Evolutionary conservation across 2,113 vertebrate species (phyloP).

Genomic region (Oncorhynchus tshawytscha): DNA sequence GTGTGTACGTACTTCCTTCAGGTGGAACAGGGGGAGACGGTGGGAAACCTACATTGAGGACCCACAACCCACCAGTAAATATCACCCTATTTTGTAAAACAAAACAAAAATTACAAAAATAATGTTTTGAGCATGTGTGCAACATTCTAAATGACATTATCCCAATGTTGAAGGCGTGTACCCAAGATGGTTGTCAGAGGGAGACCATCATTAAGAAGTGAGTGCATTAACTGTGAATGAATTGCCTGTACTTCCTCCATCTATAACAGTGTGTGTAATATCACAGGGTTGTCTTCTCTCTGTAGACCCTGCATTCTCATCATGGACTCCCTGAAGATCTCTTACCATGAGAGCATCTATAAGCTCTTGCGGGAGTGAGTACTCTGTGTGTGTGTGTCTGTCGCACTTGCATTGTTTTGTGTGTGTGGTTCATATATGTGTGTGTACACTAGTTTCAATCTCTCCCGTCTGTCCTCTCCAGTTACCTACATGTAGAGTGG

Average conservation of each 20-base stretch:
- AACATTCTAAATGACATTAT: background rate
- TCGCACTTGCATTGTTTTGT: constrained; percentile 69
- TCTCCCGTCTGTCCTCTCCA: constrained; percentile 41
- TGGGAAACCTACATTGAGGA: background rate
- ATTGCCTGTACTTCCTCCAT: background rate
- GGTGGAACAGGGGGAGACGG: background rate
- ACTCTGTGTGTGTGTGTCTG: background rate
- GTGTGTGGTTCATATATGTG: background rate
- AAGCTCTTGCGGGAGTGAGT: constrained; percentile 90
- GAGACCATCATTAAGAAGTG: constrained; percentile 58
- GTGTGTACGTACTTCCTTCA: constrained; percentile 14
- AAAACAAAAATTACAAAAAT: background rate
- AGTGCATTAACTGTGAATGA: constrained; percentile 2
- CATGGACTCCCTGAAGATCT: constrained; percentile 89
- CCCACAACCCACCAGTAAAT: constrained; percentile 39
- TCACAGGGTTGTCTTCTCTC: background rate
- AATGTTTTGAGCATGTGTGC: background rate
- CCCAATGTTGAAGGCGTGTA: constrained; percentile 58
- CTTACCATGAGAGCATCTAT: constrained; percentile 79
- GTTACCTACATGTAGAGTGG: constrained; percentile 94
- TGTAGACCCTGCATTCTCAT: constrained; percentile 90
- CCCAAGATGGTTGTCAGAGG: constrained; percentile 46
- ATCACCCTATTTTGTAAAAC: background rate
- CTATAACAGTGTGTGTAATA: background rate
- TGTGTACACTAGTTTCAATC: background rate